phyloP scores from a whole-genome alignment of 1,140 invertebrate species.

The Mactra quadrangularis region DNA sequence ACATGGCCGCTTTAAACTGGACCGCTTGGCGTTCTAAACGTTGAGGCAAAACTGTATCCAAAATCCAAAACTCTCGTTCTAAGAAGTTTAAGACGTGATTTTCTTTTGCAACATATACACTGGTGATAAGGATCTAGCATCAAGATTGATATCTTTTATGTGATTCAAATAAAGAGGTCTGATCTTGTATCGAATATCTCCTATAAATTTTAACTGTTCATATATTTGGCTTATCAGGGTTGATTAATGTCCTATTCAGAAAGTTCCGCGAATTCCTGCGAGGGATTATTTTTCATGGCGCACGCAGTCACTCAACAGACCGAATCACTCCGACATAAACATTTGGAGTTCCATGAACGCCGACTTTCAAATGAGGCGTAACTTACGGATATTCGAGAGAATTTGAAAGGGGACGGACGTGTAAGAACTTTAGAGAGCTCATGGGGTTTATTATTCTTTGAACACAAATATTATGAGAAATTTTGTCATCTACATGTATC shows the following conservation, averaged over 20 bases:
- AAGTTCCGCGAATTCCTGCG: conserved; percentile 27
- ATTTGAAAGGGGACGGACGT: no score
- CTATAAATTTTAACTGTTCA: conserved; percentile 59
- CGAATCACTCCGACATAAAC: conserved; percentile 47
- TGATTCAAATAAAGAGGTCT: conserved; percentile 32
- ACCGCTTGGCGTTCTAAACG: no score
- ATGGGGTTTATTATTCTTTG: no score
- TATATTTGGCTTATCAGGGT: conserved; percentile 31
- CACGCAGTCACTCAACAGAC: conserved; percentile 41
- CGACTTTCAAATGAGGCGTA: conserved; percentile 28
- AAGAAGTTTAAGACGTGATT: no score
- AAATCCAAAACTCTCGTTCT: no score
- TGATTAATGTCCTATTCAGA: conserved; percentile 36
- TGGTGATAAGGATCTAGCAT: conserved; percentile 49
- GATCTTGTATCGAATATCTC: conserved; percentile 50
- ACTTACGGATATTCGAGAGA: neutral
- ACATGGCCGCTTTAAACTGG: no score
- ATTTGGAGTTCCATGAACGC: conserved; percentile 34
- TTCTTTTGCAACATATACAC: conserved; percentile 19
- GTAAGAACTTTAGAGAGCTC: no score
- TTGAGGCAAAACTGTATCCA: no score
- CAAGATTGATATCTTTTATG: conserved; percentile 55
- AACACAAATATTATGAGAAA: no score
- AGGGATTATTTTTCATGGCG: conserved; percentile 57
- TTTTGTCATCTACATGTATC: no score